phyloP scores from a whole-genome alignment of 2,797 vertebrate species.

The Enteromius radiatus region DNA sequence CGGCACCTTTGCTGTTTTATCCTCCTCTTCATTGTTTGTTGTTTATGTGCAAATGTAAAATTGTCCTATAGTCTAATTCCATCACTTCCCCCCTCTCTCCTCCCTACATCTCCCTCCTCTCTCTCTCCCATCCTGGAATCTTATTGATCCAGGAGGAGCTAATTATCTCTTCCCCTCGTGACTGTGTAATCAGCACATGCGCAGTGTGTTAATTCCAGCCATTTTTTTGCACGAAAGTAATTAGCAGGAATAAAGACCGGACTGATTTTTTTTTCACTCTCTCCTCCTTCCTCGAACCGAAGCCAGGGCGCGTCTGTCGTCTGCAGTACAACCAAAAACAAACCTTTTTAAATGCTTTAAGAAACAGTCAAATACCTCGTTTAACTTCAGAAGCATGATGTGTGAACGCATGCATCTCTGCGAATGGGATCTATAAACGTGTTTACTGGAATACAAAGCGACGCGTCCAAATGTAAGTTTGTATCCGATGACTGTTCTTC shows the following conservation, averaged over 20 bases:
- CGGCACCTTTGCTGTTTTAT: neutral
- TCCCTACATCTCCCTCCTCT: slow-evolving; percentile 76
- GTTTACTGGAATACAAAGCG: slow-evolving; percentile 89
- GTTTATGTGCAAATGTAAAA: slow-evolving; percentile 54
- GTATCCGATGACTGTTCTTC: slow-evolving; percentile 62
- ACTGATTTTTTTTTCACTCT: slow-evolving; percentile 97
- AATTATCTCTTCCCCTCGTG: slow-evolving; percentile 99
- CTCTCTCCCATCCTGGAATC: slow-evolving; percentile 91
- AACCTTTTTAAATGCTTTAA: slow-evolving; percentile 85
- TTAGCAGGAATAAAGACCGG: slow-evolving; percentile 99
- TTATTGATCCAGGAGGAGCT: slow-evolving; percentile 99
- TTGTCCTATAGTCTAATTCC: slow-evolving; percentile 56
- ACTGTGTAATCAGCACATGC: slow-evolving; percentile 99
- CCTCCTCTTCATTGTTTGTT: slow-evolving; percentile 15
- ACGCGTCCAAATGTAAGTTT: slow-evolving; percentile 94
- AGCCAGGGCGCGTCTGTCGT: slow-evolving; percentile 88
- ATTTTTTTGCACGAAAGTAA: slow-evolving; percentile 99
- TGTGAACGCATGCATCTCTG: slow-evolving; percentile 83
- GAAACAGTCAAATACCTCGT: slow-evolving; percentile 79
- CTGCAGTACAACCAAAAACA: slow-evolving; percentile 91
- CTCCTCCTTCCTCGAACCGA: slow-evolving; percentile 90
- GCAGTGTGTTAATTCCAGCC: slow-evolving; percentile 99
- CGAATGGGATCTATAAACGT: slow-evolving; percentile 90
- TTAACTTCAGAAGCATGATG: slow-evolving; percentile 82
- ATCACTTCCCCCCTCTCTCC: slow-evolving; percentile 57